Conservation (phyloP, 2,113 vertebrate genomes). For the Trogon melanurus region DNA sequence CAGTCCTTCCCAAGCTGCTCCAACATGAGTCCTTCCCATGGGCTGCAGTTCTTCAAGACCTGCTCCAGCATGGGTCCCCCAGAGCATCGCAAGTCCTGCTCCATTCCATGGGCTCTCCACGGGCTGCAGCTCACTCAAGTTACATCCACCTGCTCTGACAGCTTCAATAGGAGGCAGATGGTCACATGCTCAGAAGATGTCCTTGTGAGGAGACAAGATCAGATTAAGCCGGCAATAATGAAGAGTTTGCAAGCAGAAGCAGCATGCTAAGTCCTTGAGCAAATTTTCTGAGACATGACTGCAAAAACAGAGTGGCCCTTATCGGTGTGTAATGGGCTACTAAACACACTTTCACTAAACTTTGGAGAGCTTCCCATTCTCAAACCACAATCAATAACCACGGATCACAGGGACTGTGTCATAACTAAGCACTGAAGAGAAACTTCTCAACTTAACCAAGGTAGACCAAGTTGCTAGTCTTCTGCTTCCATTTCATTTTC, state of each 20-base stretch:
- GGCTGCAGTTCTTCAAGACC: background rate
- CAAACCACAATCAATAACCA: background rate
- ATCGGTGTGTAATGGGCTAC: background rate
- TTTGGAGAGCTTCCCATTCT: background rate
- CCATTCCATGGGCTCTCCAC: background rate
- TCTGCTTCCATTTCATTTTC: background rate
- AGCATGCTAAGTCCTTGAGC: background rate
- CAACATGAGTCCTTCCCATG: background rate
- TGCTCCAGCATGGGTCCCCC: too few relatives aligned
- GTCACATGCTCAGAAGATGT: background rate
- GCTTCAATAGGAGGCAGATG: background rate
- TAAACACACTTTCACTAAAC: background rate
- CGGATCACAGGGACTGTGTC: background rate
- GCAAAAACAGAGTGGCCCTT: background rate
- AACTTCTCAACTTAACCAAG: background rate
- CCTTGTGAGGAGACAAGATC: background rate
- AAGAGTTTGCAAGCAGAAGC: background rate
- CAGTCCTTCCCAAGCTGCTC: background rate
- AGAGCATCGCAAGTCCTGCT: too few relatives aligned
- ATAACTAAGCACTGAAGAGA: background rate
- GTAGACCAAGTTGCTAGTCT: background rate
- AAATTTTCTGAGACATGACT: background rate
- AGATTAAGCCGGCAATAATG: background rate
- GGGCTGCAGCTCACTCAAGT: rapidly evolving
- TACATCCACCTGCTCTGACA: background rate